Conservation (phyloP, 2,113 vertebrate genomes). For the Stigmatopora nigra region DNA sequence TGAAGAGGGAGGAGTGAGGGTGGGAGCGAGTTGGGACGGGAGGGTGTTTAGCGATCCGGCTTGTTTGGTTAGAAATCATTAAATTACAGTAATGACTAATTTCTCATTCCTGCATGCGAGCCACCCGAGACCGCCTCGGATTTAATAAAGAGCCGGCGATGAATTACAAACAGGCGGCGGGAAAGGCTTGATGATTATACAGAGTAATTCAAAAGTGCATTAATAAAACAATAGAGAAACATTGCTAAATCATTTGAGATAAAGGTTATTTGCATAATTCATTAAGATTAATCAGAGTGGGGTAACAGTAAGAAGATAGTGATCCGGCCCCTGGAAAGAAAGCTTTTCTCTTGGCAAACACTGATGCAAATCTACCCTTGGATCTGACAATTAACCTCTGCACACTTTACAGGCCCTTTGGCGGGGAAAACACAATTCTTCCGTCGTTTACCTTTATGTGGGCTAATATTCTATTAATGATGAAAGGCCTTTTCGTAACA, state of each 20-base stretch:
- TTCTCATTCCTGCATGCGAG: conserved; percentile 69
- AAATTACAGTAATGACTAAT: conserved; percentile 78
- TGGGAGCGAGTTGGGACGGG: conserved; percentile 19
- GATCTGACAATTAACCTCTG: conserved; percentile 73
- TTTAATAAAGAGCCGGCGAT: conserved; percentile 73
- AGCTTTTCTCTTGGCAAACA: conserved; percentile 67
- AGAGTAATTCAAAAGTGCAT: conserved; percentile 72
- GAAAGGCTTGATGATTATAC: conserved; percentile 66
- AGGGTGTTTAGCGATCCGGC: conserved; percentile 56
- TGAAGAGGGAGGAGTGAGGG: conserved; percentile 23
- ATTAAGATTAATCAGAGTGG: conserved; percentile 75
- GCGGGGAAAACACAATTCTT: conserved; percentile 60
- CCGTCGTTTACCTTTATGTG: conserved; percentile 59
- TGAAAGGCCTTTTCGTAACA: conserved; percentile 57
- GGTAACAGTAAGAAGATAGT: conserved; percentile 51
- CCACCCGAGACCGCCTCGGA: conserved; percentile 64
- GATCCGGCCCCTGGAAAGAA: conserved; percentile 56
- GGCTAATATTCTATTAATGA: conserved; percentile 70
- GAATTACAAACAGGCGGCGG: conserved; percentile 66
- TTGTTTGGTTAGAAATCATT: conserved; percentile 75
- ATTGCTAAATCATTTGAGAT: conserved; percentile 75
- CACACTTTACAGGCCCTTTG: conserved; percentile 56
- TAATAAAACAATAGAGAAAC: conserved; percentile 78
- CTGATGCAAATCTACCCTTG: conserved; percentile 71
- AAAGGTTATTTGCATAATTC: conserved; percentile 76